Evolutionary conservation across 2,797 vertebrate genomes (phyloP).

Genomic region (Liparis tanakae): DNA sequence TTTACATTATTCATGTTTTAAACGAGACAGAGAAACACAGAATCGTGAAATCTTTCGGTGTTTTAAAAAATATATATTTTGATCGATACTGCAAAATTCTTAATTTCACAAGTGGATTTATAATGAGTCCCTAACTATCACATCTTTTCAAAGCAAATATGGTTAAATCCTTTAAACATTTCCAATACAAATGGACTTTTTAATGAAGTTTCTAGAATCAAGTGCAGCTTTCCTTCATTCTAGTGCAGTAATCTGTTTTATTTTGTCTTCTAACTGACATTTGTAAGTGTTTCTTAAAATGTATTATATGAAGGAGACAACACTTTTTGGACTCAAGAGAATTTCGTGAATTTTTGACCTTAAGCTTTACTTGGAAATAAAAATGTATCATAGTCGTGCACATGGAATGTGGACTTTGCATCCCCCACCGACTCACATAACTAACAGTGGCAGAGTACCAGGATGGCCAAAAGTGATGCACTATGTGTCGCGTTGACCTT

Average conservation of each 20-base stretch:
- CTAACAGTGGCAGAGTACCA: conserved; percentile 7
- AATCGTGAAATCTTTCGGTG: neutral
- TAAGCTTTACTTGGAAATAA: neutral
- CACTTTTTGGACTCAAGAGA: neutral
- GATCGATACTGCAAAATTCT: neutral
- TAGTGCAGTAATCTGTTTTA: neutral
- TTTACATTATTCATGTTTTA: conserved; percentile 5
- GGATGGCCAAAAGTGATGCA: conserved; percentile 33
- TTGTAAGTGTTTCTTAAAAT: neutral
- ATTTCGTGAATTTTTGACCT: no score
- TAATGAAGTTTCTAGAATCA: neutral
- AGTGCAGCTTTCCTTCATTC: neutral
- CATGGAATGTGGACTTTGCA: conserved; percentile 5
- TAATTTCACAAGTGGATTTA: neutral
- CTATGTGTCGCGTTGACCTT: conserved; percentile 44
- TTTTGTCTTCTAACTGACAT: neutral
- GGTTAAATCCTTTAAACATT: neutral
- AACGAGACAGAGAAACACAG: neutral
- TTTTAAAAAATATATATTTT: neutral
- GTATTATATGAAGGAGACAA: neutral
- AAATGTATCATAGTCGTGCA: neutral
- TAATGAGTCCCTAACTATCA: neutral
- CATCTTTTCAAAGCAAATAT: neutral
- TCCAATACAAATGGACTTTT: neutral
- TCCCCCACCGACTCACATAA: neutral